Evolutionary conservation across 2,888 invertebrate genomes (phyloP), one percentile per base, ranked within the genome.

Genomic region (Rhagonycha lutea): DNA sequence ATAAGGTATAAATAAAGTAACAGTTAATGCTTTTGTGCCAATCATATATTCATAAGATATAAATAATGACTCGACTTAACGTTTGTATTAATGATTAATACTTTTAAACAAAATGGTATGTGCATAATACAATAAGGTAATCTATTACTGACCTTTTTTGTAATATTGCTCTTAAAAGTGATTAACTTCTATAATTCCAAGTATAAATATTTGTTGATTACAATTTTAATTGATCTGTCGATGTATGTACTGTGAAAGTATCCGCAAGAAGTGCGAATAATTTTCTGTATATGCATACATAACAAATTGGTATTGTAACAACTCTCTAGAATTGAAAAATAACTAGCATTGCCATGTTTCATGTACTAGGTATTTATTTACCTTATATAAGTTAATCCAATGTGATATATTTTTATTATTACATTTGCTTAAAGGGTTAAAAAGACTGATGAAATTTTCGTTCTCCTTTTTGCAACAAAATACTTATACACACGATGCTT

Each of bases 41-140:
- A 47, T 47, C 47, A 47, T 47, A 47, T 47, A 47, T 47, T 47
- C 47, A 24, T 24, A 24, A 65, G 24, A 24, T 65, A 65, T 65
- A 65, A 65, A 65, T 65, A 65, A 65, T 65, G 63, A 65, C 63
- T 65, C 63, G 26, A 23, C 24, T 65, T 65, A 65, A 26, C 63
- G 12, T 65, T 65, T 65, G 23, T 65, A 65, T 23, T 65, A 65
- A 26, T 26, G 26, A 26, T 23, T 65, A 65, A 65, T 65, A 65
- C 26, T 65, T 65, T 65, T 65, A 65, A 65, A 65, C 63, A 65
- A 65, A 47, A 65, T 65, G 26, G 63, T 65, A 65, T 26, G n/a
- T 47, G n/a, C 24, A 23, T 23, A 24, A 65, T 65, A 65, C 63
- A 65, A 65, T 65, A 65, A 24, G 63, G 24, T 65, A 65, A 65